Conservation (phyloP, 2,797 vertebrate species). For the Molossus alvarezi region DNA sequence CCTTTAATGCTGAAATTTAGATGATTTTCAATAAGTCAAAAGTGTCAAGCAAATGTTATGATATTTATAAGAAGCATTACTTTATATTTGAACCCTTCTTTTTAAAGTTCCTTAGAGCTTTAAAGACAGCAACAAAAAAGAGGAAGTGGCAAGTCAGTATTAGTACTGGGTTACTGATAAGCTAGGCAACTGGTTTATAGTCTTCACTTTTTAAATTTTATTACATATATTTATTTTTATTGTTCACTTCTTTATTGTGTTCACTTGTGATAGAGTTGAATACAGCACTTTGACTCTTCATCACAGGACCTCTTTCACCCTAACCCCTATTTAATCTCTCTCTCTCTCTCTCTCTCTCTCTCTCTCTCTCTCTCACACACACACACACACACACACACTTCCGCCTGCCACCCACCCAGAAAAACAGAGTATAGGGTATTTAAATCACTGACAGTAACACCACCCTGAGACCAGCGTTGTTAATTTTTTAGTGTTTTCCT, state of each 20-base stretch:
- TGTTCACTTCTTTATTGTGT: neutral
- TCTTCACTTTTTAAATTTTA: neutral
- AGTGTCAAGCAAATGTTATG: constrained; percentile 24
- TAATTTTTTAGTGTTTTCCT: constrained; percentile 33
- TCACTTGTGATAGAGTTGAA: neutral
- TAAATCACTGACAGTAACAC: constrained; percentile 5
- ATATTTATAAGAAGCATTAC: constrained; percentile 15
- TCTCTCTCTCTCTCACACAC: neutral
- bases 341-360: no score
- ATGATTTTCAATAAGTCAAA: constrained; percentile 58
- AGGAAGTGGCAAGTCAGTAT: constrained; percentile 9
- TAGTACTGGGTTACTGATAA: constrained; percentile 28
- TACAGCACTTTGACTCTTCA: neutral
- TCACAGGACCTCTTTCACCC: neutral
- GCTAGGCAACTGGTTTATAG: constrained; percentile 5
- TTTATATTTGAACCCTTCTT: constrained; percentile 53
- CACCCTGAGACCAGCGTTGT: neutral
- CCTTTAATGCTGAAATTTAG: constrained; percentile 63
- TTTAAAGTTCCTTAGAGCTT: constrained; percentile 38
- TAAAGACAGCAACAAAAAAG: constrained; percentile 43
- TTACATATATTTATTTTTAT: neutral
- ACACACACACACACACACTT: neutral
- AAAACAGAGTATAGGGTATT: constrained; percentile 25
- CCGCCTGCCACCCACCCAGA: neutral
- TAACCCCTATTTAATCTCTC: neutral